A percentile compares a stretch with the other conserved stretches of the same genome.
phyloP scores from a whole-genome alignment of 2,113 vertebrate species.

The Tachuris rubrigastra region DNA sequence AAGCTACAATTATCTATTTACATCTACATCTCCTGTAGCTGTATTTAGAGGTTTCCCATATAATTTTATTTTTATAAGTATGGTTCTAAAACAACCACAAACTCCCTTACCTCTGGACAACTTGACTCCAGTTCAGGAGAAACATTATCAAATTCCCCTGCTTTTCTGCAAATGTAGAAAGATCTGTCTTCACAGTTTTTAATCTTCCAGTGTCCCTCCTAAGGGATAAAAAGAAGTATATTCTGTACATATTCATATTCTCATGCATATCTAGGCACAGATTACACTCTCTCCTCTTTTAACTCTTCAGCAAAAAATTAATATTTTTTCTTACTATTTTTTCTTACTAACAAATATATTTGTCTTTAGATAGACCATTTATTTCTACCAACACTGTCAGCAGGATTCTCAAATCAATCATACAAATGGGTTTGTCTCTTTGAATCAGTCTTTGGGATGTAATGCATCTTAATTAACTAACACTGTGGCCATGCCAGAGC shows the following conservation, averaged over 20 bases:
- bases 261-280: not conserved
- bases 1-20: not conserved
- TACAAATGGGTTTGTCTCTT: not conserved
- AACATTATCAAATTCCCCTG: constrained; percentile 55
- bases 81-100: not conserved
- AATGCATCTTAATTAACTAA: not conserved
- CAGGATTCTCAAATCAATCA: not conserved
- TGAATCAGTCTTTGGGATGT: not conserved
- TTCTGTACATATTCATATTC: not conserved
- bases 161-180: constrained; percentile 81
- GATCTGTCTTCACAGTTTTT: constrained; percentile 78
- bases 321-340: not conserved
- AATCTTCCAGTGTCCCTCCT: constrained; percentile 86
- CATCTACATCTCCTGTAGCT: not conserved
- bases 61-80: not conserved
- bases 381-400: not conserved
- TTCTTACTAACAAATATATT: not conserved
- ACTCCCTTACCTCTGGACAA: constrained; percentile 81
- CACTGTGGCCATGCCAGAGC: not conserved
- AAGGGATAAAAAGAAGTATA: not conserved
- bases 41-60: not conserved
- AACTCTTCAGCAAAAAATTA: not conserved
- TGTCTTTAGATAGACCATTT: not conserved
- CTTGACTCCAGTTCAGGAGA: constrained; percentile 60
- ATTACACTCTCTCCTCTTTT: not conserved